phyloP scores from a whole-genome alignment of 30 jellyfish, hydroid and myxozoan species.

The Turritopsis rubra region DNA sequence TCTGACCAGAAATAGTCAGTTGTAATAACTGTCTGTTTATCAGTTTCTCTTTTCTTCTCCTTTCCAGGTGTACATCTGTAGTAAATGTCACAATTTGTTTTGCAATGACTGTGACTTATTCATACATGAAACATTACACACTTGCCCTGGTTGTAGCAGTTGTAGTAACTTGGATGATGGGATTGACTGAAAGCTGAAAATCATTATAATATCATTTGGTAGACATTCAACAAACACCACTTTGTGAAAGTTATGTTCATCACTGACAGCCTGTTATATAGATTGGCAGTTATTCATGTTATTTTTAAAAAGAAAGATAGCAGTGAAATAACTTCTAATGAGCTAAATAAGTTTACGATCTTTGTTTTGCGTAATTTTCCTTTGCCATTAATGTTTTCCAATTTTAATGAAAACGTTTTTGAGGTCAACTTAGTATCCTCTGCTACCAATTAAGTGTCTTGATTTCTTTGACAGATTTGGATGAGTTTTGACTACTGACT shows the following conservation, averaged over 20 bases:
- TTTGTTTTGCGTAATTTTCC: neutral
- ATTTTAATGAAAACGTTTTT: too few species aligned
- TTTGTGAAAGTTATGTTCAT: neutral
- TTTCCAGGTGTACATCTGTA: conserved; percentile 71
- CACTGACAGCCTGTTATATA: neutral
- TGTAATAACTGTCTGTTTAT: too few species aligned
- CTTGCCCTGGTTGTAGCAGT: conserved; percentile 85
- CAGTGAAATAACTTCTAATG: neutral
- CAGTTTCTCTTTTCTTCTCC: conserved; percentile 20
- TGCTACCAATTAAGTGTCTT: too few species aligned
- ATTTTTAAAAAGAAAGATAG: neutral
- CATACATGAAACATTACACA: conserved; percentile 76
- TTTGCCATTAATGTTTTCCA: too few species aligned
- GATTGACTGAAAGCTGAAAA: neutral
- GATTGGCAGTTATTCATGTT: neutral
- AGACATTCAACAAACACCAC: neutral
- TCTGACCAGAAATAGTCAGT: neutral
- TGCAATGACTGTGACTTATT: conserved; percentile 87
- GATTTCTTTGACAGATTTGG: too few species aligned
- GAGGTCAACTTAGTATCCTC: too few species aligned
- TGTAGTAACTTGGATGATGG: neutral
- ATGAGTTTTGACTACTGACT: too few species aligned
- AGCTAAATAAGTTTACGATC: neutral
- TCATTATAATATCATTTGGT: neutral
- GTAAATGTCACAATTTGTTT: conserved; percentile 54